Evolutionary conservation across 1,140 invertebrate species (phyloP), one percentile per base, ranked within the genome.

Genomic region (Hydropsyche tenuis): DNA sequence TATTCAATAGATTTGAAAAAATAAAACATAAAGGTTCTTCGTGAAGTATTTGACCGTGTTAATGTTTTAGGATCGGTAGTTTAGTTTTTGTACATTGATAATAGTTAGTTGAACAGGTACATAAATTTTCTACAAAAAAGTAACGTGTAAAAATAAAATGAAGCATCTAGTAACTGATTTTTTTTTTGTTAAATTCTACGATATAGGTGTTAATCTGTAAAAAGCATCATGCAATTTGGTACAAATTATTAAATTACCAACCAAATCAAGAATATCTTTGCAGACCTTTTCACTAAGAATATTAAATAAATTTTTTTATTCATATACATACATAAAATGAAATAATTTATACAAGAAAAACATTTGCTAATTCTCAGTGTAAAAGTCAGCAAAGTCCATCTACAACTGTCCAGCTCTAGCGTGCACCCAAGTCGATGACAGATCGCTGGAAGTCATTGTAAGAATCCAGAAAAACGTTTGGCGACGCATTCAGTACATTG

Each of bases 401-500:
- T 7, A 14, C 3, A 14, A 48, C 45, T 3, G 14, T 12, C 45
- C 9, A 37, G 3, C 9, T 37, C 30, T 37, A 37, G 4, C 45
- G 3, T 48, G 45, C 4, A 37, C 3, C 45, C 45, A 48, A n/a
- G 45, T 16, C 45, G 14, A 48, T 14, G 11, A 48, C 45, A 3
- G 12, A 23, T 60, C 22, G 56, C 20, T 25, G 7, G 23, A 25
- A 20, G n/a, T 25, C 42, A n/a, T 65, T 65, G 65, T 70, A 45
- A 45, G 68, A 70, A 70, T 25, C 68, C 68, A 56, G 48, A 70
- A 70, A 70, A 70, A 70, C 43, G 48, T 51, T 43, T 56, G 12
- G 48, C 56, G 46, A 73, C 73, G 43, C 73, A 62, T 75, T 77
- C 71, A 77, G 71, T 77, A 77, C 76, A 77, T 77, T 14, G 76